Conservation (phyloP, 2,888 invertebrate genomes). For the Petrolisthes manimaculis region DNA sequence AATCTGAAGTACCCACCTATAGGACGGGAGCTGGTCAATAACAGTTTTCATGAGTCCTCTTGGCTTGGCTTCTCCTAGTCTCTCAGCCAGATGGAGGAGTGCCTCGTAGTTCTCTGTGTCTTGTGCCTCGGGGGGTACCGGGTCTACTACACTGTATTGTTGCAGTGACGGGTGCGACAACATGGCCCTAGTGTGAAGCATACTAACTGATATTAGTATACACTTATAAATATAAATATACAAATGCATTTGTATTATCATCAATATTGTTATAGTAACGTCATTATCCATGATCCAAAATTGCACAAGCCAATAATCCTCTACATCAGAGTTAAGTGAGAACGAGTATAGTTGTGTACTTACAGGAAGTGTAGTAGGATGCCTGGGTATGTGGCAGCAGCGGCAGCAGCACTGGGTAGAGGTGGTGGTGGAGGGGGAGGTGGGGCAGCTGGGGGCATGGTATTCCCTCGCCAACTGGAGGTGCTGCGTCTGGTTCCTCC, state of each 20-base stretch:
- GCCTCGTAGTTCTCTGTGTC: conserved; percentile 93
- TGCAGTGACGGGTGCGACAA: conserved; percentile 64
- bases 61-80: conserved; percentile 93
- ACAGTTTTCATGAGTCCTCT: conserved; percentile 87
- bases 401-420: conserved; percentile 64
- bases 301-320: too few species aligned
- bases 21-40: conserved; percentile 91
- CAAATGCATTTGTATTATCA: too few species aligned
- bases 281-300: too few species aligned
- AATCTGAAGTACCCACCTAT: conserved; percentile 75
- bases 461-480: conserved; percentile 62
- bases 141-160: conserved; percentile 60
- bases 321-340: too few species aligned
- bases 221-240: too few species aligned
- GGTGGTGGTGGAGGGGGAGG: conserved; percentile 64
- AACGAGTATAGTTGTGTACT: conserved; percentile 20
- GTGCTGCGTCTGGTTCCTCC: conserved; percentile 53
- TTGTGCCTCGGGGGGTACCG: conserved; percentile 76
- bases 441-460: conserved; percentile 65
- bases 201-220: too few species aligned
- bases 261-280: too few species aligned
- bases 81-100: conserved; percentile 88
- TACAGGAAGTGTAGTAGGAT: conserved; percentile 85
- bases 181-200: conserved; percentile 50
- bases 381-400: conserved; percentile 77